Conservation (phyloP, 2,797 vertebrate species). For the Pseudochaenichthys georgianus region DNA sequence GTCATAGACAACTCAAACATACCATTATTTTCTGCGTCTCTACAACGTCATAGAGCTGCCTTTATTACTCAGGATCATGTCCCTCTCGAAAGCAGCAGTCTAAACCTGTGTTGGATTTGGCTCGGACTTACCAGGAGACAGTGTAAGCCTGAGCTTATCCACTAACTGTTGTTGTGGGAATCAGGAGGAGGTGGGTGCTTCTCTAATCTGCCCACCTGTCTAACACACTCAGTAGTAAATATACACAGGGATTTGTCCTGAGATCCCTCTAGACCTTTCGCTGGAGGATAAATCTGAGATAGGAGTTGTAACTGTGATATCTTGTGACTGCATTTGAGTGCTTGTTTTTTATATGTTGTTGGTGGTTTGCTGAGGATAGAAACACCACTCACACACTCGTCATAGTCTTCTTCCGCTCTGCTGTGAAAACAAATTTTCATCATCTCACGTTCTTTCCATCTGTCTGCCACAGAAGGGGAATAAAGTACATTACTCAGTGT, state of each 20-base stretch:
- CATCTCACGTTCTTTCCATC: constrained; percentile 51
- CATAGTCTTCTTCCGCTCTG: constrained; percentile 13
- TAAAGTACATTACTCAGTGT: constrained; percentile 12
- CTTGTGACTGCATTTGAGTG: background rate
- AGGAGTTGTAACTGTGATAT: constrained; percentile 12
- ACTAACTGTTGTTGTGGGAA: constrained; percentile 57
- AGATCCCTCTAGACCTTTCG: constrained; percentile 30
- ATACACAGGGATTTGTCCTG: constrained; percentile 62
- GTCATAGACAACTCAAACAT: background rate
- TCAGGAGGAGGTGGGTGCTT: constrained; percentile 49
- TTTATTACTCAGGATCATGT: constrained; percentile 52
- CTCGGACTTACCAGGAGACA: constrained; percentile 59
- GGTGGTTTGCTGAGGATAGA: constrained; percentile 23
- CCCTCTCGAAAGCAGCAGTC: constrained; percentile 40
- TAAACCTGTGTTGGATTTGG: constrained; percentile 67
- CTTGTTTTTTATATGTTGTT: constrained; percentile 30
- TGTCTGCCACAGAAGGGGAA: constrained; percentile 43
- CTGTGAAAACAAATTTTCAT: constrained; percentile 59
- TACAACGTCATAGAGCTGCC: constrained; percentile 37
- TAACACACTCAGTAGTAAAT: constrained; percentile 53
- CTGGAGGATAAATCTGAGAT: constrained; percentile 17
- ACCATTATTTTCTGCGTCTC: constrained; percentile 20
- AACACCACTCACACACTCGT: constrained; percentile 6
- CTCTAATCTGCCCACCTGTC: constrained; percentile 76
- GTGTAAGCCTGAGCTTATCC: constrained; percentile 70